phyloP scores from a whole-genome alignment of 2,888 invertebrate genomes.

The Villa cingulata region DNA sequence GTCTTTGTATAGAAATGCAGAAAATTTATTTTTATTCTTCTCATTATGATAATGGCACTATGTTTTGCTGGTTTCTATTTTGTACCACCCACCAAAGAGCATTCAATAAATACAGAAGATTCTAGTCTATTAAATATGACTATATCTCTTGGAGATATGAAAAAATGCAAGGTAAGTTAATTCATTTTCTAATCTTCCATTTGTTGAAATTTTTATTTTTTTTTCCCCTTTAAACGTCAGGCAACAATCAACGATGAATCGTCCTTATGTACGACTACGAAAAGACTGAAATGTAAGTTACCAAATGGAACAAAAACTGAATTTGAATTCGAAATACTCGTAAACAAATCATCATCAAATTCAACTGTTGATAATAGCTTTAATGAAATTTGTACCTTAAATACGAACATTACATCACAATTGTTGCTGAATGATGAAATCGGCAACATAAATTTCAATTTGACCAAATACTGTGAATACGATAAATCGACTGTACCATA shows the following conservation, averaged over 20 bases:
- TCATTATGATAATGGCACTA: slow-evolving; percentile 50
- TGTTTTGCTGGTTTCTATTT: slow-evolving; percentile 59
- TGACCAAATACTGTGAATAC: slow-evolving; percentile 5
- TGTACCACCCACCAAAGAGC: slow-evolving; percentile 37
- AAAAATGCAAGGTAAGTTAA: background rate
- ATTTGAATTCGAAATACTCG: background rate
- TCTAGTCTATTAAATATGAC: too few species aligned
- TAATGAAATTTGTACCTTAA: background rate
- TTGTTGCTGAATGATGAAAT: background rate
- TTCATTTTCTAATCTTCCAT: too few species aligned
- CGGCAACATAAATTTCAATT: background rate
- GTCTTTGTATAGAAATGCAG: slow-evolving; percentile 32
- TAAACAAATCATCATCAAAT: background rate
- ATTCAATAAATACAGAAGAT: slow-evolving; percentile 15
- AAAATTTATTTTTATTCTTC: slow-evolving; percentile 54
- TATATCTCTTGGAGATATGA: background rate
- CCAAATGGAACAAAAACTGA: background rate
- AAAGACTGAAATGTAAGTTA: slow-evolving; percentile 7
- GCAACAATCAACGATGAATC: slow-evolving; percentile 5
- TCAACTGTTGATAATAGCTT: background rate
- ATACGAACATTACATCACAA: background rate
- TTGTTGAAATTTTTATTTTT: background rate
- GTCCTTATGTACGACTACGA: slow-evolving; percentile 8
- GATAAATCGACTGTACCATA: slow-evolving; percentile 11
- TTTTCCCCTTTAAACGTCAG: background rate